Evolutionary conservation across 2,113 vertebrate species (phyloP).

Genomic region (Serinus canaria): DNA sequence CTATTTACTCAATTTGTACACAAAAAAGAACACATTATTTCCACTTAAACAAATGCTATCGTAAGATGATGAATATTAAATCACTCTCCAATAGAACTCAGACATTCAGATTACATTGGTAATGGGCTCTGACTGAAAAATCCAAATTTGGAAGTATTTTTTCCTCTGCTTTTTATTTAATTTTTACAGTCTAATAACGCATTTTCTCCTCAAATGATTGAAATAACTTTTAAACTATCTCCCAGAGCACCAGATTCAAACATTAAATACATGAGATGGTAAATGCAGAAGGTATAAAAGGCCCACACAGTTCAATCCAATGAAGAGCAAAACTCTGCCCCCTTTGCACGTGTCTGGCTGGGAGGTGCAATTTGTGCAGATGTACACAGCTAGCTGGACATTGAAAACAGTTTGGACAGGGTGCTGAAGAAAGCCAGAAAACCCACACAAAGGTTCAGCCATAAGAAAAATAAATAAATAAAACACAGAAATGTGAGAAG

Average conservation of each 20-base stretch:
- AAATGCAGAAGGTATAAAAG: not conserved
- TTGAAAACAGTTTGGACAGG: not conserved
- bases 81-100: not conserved
- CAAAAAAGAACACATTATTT: constrained; percentile 38
- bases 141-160: not conserved
- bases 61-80: not conserved
- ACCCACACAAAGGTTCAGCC: not conserved
- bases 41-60: constrained; percentile 27
- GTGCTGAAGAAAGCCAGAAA: not conserved
- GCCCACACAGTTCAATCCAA: not conserved
- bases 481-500: not conserved
- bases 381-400: not conserved
- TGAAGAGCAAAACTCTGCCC: not conserved
- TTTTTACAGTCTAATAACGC: not conserved
- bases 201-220: not conserved
- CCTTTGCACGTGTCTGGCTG: rapidly evolving
- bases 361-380: not conserved
- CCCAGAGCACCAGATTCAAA: not conserved
- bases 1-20: constrained; percentile 14
- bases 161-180: not conserved
- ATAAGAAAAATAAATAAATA: not conserved
- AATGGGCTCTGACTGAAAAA: not conserved
- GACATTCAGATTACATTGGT: not conserved
- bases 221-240: not conserved
- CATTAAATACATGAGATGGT: not conserved